Percentiles rank a stretch among this genome's conserved stretches.
These are phyloP conservation scores for Acronicta alni DNA, from an alignment of 2,888 invertebrate genomes.

Conservation along the genomic window DNA sequence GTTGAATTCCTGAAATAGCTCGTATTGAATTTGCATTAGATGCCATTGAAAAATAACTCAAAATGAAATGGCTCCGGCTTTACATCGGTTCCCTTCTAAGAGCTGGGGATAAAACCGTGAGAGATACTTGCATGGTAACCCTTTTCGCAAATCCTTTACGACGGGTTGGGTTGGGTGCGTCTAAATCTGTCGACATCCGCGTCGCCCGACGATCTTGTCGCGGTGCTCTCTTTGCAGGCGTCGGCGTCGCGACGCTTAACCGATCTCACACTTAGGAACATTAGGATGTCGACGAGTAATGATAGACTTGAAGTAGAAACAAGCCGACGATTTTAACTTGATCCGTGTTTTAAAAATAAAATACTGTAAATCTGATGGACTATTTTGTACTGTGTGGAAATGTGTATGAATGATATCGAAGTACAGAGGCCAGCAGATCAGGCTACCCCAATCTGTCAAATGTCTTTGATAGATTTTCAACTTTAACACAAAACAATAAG, in stretches of 20 bases:
- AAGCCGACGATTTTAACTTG: slow-evolving; percentile 24
- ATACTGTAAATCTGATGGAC: slow-evolving; percentile 1
- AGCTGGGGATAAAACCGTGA: slow-evolving; percentile 14
- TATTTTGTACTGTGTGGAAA: too few relatives aligned
- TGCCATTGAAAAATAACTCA: too few relatives aligned
- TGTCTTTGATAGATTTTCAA: too few relatives aligned
- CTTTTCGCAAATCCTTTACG: slow-evolving; percentile 63
- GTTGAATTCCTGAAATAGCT: too few relatives aligned
- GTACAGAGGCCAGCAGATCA: too few relatives aligned
- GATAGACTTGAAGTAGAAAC: slow-evolving; percentile 39
- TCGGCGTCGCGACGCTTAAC: slow-evolving; percentile 57
- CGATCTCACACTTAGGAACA: slow-evolving; percentile 50
- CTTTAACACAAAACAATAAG: too few relatives aligned
- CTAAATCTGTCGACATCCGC: slow-evolving; percentile 83
- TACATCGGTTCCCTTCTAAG: not conserved
- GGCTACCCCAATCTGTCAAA: too few relatives aligned
- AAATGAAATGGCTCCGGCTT: not conserved
- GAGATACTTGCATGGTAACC: slow-evolving; percentile 42
- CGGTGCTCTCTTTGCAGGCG: slow-evolving; percentile 67
- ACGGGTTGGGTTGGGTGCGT: slow-evolving; percentile 52
- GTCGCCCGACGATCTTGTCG: slow-evolving; percentile 65
- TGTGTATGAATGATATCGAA: too few relatives aligned
- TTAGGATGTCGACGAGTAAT: slow-evolving; percentile 51
- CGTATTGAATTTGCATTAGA: too few relatives aligned
- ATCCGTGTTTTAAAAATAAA: slow-evolving; percentile 28